A percentile compares a stretch with the other conserved stretches of the same genome.
Evolutionary conservation across 1,140 invertebrate species (phyloP).

Genomic region (Rhopalosiphum padi): DNA sequence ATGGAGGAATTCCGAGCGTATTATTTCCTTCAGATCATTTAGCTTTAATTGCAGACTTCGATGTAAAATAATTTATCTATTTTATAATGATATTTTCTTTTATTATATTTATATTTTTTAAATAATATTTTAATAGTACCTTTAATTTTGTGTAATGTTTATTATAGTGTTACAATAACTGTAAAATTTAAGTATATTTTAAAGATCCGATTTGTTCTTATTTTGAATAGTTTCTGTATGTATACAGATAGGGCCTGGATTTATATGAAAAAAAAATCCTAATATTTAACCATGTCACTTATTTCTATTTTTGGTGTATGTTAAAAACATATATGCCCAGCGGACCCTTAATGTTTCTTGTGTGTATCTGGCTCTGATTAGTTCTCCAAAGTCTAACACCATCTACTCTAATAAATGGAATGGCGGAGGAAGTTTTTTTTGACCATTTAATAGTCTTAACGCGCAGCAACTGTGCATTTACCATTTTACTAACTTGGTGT

Average conservation of each 20-base stretch:
- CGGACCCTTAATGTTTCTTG: too few species aligned
- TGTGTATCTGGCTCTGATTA: too few species aligned
- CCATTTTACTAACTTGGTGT: neutral
- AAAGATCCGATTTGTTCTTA: neutral
- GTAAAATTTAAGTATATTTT: neutral
- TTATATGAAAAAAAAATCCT: neutral
- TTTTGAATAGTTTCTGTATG: neutral
- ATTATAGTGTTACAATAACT: neutral
- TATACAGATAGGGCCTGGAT: neutral
- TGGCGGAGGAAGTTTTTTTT: too few species aligned
- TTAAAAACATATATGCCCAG: too few species aligned
- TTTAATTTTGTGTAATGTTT: neutral
- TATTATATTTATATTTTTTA: neutral
- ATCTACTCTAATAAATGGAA: too few species aligned
- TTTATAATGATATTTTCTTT: neutral
- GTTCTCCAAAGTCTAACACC: too few species aligned
- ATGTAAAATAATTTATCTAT: slow-evolving; percentile 64
- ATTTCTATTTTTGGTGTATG: neutral
- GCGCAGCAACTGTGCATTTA: neutral
- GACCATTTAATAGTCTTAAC: too few species aligned
- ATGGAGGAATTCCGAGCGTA: slow-evolving; percentile 82
- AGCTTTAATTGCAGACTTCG: slow-evolving; percentile 82
- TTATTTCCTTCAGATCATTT: slow-evolving; percentile 93
- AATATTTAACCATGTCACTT: neutral
- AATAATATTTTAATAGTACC: neutral